Base-by-base conservation (phyloP, 1,140 invertebrate genomes). In the Rhizoglyphus robini region DNA sequence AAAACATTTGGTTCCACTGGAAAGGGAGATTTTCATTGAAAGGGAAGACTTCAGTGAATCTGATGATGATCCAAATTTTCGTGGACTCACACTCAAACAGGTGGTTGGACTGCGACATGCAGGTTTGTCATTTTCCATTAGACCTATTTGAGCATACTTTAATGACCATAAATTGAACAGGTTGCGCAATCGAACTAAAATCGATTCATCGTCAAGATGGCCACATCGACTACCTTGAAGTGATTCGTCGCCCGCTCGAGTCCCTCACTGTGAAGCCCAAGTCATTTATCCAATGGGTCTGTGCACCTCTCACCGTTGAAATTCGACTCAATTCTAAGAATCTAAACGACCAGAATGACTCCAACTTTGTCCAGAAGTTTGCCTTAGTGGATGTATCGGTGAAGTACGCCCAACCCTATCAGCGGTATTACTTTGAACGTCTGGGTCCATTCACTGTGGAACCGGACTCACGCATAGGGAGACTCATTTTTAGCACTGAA, bases 221-320 rank as follows among this genome's bases (percentile, higher is more conserved):
- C 13, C 77, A 81, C 57, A 76, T 92, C 0, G 71, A 73, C 0
- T 86, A 90, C 74, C 69, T 95, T 13, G 74, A 85, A 67, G 91
- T 88, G 30, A 81, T 77, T 18, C 87, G 86, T 72, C 81, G 82
- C 63, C 73, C 80, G n/a, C 81, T 84, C 0, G 74, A 77, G 23
- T 75, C 78, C 23, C 71, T 72, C 11, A 61, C 2, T 99, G 97
- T 76, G n/a, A n/a, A n/a, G n/a, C n/a, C n/a, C n/a, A n/a, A n/a
- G n/a, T n/a, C n/a, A n/a, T n/a, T n/a, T n/a, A 91, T 99, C 72
- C 96, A 99, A 75, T 99, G 96, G 96, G 94, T 99, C 0, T 86
- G 89, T 0, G 76, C 88, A 67, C 93, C 95, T 1, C 68, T 86
- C 2, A 71, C 79, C 38, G 82, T 89, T 67, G 86, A 93, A n/a